A percentile compares a stretch with the other conserved stretches of the same genome.
Evolutionary conservation across 1,140 invertebrate genomes (phyloP).

Genomic region (Drosophila tani): DNA sequence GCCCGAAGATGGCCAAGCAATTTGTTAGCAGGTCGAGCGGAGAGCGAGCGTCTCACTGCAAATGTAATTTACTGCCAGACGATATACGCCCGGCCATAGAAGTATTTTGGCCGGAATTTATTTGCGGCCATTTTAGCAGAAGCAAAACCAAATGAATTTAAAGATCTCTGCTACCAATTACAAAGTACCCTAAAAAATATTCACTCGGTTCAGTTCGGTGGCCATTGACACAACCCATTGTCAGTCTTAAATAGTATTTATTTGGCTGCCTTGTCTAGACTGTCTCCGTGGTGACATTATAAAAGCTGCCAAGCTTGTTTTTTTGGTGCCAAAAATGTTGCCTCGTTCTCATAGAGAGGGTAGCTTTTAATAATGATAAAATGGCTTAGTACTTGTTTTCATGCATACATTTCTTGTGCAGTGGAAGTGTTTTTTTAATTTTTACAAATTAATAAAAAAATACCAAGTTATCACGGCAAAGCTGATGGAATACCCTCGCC

Average conservation of each 20-base stretch:
- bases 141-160: conserved; percentile 42
- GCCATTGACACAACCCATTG: conserved; percentile 4
- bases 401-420: neutral
- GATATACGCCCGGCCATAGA: conserved; percentile 37
- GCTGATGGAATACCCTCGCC: neutral
- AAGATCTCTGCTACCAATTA: conserved; percentile 3
- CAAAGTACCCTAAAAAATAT: neutral
- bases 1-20: conserved; percentile 44
- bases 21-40: conserved; percentile 48
- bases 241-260: neutral
- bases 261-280: conserved; percentile 15
- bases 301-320: neutral
- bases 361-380: neutral
- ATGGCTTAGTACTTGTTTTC: too few species aligned
- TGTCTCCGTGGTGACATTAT: neutral
- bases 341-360: neutral
- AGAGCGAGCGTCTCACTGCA: conserved; percentile 35
- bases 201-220: neutral
- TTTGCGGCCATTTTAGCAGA: conserved; percentile 36
- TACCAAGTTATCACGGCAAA: neutral
- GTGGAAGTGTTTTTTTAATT: neutral
- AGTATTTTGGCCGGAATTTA: conserved; percentile 38
- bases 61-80: conserved; percentile 53
- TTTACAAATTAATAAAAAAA: neutral
- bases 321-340: neutral